These are phyloP conservation scores for Diadophis punctatus DNA, from an alignment of 2,113 vertebrate species.

Conservation along the genomic window DNA sequence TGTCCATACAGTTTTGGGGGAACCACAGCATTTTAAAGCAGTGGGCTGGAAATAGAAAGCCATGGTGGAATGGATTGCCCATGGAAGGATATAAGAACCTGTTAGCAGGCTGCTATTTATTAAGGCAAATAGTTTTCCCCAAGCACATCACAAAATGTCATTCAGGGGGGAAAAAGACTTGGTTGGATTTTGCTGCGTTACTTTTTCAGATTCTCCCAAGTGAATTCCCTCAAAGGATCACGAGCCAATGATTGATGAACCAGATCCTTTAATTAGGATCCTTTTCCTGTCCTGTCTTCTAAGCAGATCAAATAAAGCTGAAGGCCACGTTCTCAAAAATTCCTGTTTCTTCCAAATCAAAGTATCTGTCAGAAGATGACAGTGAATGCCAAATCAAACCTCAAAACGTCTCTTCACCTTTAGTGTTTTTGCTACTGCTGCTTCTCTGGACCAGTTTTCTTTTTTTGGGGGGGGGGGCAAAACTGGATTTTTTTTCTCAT, in stretches of 20 bases:
- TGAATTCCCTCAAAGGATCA: neutral
- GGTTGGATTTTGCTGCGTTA: neutral
- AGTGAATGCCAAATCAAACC: neutral
- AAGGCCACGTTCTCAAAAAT: neutral
- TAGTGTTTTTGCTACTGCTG: neutral
- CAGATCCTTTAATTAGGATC: neutral
- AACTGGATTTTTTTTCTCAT: neutral
- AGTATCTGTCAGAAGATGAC: neutral
- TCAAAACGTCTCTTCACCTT: neutral
- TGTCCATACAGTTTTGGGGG: neutral
- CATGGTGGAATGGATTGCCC: neutral
- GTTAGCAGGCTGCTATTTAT: neutral
- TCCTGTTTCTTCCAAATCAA: neutral
- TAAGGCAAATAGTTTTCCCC: neutral
- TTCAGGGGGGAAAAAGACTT: neutral
- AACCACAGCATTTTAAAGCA: neutral
- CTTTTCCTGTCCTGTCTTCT: neutral
- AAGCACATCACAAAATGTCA: neutral
- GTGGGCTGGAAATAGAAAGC: neutral
- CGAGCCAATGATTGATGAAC: neutral
- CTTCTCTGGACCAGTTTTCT: neutral
- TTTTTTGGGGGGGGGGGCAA: neutral
- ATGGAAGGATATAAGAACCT: accelerated
- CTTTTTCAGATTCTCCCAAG: neutral
- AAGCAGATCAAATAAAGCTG: neutral